Conservation (phyloP, 2,797 vertebrate genomes). For the Sylvia borin region DNA sequence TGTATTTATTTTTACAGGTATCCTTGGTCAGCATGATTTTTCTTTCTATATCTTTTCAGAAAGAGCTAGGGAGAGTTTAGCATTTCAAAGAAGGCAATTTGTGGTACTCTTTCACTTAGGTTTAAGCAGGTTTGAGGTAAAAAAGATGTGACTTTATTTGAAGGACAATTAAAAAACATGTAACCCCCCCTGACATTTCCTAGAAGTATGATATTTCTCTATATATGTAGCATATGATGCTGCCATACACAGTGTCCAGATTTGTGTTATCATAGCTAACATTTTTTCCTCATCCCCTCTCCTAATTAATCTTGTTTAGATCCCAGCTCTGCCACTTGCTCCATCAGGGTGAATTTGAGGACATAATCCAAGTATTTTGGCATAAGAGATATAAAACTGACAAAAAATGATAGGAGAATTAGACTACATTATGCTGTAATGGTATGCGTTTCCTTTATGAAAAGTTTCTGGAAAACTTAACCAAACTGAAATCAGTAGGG, state of each 20-base stretch:
- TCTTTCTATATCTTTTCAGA: neutral
- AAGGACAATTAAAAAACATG: neutral
- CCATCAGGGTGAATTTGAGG: neutral
- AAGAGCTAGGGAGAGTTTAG: neutral
- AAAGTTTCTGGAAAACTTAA: slow-evolving; percentile 18
- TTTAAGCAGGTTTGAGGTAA: neutral
- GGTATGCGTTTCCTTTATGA: neutral
- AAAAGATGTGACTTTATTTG: neutral
- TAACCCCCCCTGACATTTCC: neutral
- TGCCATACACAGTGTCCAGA: neutral
- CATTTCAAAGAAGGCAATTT: neutral
- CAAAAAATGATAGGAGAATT: neutral
- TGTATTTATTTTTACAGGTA: neutral
- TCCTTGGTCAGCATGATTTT: neutral
- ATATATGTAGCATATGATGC: neutral
- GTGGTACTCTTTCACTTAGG: neutral
- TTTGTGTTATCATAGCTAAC: neutral
- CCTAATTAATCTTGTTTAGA: neutral
- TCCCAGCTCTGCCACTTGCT: neutral
- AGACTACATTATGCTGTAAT: neutral
- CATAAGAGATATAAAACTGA: neutral
- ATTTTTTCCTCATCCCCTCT: neutral
- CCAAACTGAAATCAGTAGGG: neutral
- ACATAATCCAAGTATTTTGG: slow-evolving; percentile 1
- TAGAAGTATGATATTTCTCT: neutral